Evolutionary conservation across 2,888 invertebrate species (phyloP).

Genomic region (Bellardia pandia): DNA sequence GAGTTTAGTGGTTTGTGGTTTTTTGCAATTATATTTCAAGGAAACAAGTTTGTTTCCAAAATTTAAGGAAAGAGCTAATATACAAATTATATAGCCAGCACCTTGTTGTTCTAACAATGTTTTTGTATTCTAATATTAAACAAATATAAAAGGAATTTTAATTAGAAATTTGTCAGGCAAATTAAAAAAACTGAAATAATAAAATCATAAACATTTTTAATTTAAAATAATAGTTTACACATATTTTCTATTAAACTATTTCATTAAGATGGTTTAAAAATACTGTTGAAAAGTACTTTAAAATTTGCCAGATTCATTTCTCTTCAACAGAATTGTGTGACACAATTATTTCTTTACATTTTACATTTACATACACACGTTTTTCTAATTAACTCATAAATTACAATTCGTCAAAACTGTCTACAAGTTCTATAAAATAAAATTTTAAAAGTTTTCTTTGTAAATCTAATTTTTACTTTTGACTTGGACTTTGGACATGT

Average conservation of each 20-base stretch:
- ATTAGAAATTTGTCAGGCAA: neutral
- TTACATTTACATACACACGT: neutral
- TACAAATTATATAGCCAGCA: neutral
- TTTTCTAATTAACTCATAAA: conserved; percentile 31
- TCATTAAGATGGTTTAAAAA: no score
- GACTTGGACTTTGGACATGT: neutral
- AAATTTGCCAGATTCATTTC: no score
- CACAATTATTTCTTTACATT: neutral
- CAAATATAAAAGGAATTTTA: neutral
- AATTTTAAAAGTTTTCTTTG: neutral
- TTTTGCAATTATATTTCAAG: conserved; percentile 13
- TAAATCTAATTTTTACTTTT: neutral
- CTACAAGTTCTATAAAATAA: conserved; percentile 29
- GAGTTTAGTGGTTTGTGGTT: conserved; percentile 25
- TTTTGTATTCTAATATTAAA: neutral
- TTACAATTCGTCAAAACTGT: conserved; percentile 48
- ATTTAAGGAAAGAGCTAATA: neutral
- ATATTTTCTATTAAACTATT: no score
- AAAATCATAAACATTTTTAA: neutral
- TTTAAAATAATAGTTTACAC: no score
- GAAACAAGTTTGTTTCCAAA: neutral
- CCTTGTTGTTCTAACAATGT: neutral
- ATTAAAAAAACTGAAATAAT: neutral
- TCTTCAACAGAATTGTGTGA: no score
- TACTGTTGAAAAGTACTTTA: no score